Conservation (phyloP, 2,888 invertebrate genomes). For the Tetragonisca angustula region DNA sequence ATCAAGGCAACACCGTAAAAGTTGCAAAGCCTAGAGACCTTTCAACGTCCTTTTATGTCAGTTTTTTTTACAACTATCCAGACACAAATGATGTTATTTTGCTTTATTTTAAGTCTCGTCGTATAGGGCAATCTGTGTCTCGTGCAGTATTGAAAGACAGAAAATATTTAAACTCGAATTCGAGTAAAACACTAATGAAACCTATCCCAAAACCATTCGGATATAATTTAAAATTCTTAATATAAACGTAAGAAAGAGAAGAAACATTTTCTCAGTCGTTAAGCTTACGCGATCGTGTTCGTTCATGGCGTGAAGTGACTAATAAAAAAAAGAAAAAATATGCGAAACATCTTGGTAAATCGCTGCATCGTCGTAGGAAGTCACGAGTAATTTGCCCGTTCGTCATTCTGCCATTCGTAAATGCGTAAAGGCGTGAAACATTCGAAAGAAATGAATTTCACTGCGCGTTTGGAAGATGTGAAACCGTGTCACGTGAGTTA, state of each 20-base stretch:
- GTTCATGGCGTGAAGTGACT: not conserved
- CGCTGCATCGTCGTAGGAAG: not conserved
- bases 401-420: not conserved
- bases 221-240: too few species aligned
- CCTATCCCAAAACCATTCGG: too few species aligned
- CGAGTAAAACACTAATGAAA: too few species aligned
- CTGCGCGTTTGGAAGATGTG: conserved; percentile 26
- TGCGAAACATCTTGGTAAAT: not conserved
- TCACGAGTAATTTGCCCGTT: not conserved
- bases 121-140: too few species aligned
- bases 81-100: too few species aligned
- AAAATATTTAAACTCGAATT: too few species aligned
- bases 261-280: not conserved
- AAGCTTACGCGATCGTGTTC: not conserved
- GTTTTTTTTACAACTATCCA: too few species aligned
- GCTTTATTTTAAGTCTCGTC: too few species aligned
- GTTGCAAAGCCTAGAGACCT: too few species aligned
- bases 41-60: too few species aligned
- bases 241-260: not conserved
- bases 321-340: not conserved
- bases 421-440: conserved; percentile 8
- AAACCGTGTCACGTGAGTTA: conserved; percentile 27
- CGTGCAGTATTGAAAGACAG: too few species aligned
- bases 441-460: conserved; percentile 30
- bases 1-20: too few species aligned